A percentile compares a stretch with the other conserved stretches of the same genome.
These are phyloP conservation scores for Drosophila neocordata DNA, from an alignment of 1,140 invertebrate genomes.

Conservation along the genomic window DNA sequence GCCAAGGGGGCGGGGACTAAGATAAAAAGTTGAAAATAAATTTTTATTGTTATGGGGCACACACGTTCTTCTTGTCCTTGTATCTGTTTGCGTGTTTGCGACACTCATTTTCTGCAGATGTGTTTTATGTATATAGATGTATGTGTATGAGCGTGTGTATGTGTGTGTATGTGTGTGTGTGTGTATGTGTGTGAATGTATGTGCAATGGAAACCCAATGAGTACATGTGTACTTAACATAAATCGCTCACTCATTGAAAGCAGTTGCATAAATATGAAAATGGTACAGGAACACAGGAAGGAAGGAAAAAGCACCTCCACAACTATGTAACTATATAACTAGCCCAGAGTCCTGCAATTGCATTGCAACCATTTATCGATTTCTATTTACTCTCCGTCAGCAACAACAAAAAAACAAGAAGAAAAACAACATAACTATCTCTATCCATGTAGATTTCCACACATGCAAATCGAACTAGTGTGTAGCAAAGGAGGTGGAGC, in stretches of 20 bases:
- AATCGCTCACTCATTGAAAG: conserved; percentile 80
- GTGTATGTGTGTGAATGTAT: conserved; percentile 28
- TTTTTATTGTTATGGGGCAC: conserved; percentile 79
- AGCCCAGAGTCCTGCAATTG: conserved; percentile 25
- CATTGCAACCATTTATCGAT: conserved; percentile 61
- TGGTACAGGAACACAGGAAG: conserved; percentile 8
- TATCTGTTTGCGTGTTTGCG: conserved; percentile 80
- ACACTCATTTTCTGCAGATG: conserved; percentile 81
- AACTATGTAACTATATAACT: conserved; percentile 44
- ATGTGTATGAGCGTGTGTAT: conserved; percentile 8
- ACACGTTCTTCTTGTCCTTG: conserved; percentile 75
- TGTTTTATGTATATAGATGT: conserved; percentile 54
- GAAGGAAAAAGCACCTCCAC: too few relatives aligned
- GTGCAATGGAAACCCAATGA: conserved; percentile 74
- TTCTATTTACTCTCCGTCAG: conserved; percentile 19
- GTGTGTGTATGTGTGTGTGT: conserved; percentile 18
- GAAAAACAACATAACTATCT: conserved; percentile 40
- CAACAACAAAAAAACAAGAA: not conserved
- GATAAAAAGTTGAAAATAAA: conserved; percentile 81
- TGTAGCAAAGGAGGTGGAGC: not conserved
- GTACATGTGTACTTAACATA: conserved; percentile 81
- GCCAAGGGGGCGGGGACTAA: conserved; percentile 36
- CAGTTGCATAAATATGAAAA: conserved; percentile 74
- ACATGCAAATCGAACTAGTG: not conserved
- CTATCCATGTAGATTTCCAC: conserved; percentile 12